Evolutionary conservation across 1,140 invertebrate genomes (phyloP).

Genomic region (Varroa destructor): DNA sequence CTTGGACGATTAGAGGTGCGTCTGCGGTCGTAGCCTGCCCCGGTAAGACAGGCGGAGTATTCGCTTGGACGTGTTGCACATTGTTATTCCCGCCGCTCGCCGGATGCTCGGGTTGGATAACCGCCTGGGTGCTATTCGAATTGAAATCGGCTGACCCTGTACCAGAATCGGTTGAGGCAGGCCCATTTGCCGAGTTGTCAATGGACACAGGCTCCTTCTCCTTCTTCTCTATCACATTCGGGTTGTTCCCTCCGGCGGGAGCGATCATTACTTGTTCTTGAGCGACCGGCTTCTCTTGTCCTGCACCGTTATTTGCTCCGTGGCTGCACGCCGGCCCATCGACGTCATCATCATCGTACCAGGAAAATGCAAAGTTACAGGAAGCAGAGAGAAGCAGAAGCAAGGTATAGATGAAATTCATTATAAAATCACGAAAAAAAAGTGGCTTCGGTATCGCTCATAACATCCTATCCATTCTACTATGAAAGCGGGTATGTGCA

Average conservation of each 20-base stretch:
- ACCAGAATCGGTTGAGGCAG: conserved; percentile 17
- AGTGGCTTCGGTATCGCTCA: too few species aligned
- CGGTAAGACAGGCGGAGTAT: not conserved
- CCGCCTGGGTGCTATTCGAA: conserved; percentile 15
- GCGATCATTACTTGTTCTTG: too few species aligned
- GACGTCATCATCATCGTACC: too few species aligned
- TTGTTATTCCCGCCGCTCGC: not conserved
- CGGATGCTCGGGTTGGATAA: not conserved
- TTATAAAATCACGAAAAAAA: too few species aligned
- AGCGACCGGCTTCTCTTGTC: too few species aligned
- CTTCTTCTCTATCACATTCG: conserved; percentile 24
- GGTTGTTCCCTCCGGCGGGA: not conserved
- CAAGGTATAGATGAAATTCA: too few species aligned
- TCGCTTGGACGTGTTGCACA: not conserved
- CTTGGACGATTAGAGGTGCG: conserved; percentile 1
- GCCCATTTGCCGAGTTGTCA: conserved; percentile 7
- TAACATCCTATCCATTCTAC: too few species aligned
- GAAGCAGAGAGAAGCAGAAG: too few species aligned
- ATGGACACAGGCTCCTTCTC: conserved; percentile 6
- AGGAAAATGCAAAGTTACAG: too few species aligned
- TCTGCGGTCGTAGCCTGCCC: not conserved
- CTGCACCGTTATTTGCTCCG: too few species aligned
- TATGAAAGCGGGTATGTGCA: too few species aligned
- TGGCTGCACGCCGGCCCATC: too few species aligned
- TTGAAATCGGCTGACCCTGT: conserved; percentile 26